Evolutionary conservation across 2,888 invertebrate species (phyloP).

Genomic region (Drosophila neonasuta): DNA sequence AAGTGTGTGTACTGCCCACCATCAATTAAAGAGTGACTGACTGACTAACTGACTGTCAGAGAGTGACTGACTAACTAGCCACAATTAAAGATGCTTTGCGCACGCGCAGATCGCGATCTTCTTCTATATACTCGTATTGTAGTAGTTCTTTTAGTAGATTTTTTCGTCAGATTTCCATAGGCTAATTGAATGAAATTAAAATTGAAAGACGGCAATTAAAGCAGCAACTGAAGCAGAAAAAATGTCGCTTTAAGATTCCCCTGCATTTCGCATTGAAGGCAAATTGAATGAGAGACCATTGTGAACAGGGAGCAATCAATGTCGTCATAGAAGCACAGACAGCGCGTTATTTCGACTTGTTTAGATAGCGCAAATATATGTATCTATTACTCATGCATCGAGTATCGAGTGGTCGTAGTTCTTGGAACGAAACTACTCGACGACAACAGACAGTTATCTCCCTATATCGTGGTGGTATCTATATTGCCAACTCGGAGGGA

Average conservation of each 20-base stretch:
- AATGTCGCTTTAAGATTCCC: slow-evolving; percentile 45
- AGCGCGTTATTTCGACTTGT: slow-evolving; percentile 39
- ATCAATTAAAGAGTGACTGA: slow-evolving; percentile 55
- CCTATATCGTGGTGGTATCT: slow-evolving; percentile 27
- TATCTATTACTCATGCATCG: slow-evolving; percentile 10
- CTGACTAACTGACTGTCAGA: slow-evolving; percentile 5
- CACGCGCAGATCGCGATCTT: slow-evolving; percentile 45
- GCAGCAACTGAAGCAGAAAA: slow-evolving; percentile 26
- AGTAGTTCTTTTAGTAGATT: not conserved
- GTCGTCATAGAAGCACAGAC: slow-evolving; percentile 30
- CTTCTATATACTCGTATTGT: no score
- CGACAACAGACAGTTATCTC: slow-evolving; percentile 28
- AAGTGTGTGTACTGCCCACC: slow-evolving; percentile 60
- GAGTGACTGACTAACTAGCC: slow-evolving; percentile 27
- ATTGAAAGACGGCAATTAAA: slow-evolving; percentile 69
- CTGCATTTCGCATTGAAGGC: not conserved
- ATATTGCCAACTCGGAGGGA: slow-evolving; percentile 2
- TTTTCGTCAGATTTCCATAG: slow-evolving; percentile 65
- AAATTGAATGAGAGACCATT: slow-evolving; percentile 44
- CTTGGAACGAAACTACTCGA: slow-evolving; percentile 26
- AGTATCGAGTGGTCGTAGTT: slow-evolving; percentile 21
- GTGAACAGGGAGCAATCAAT: slow-evolving; percentile 20
- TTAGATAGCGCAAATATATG: slow-evolving; percentile 35
- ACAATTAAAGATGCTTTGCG: slow-evolving; percentile 66
- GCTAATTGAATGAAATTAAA: slow-evolving; percentile 74